Percentiles rank a stretch among this genome's conserved stretches.
Evolutionary conservation across 2,888 invertebrate species (phyloP).

Genomic region (Scaptomyza cyrtandrae): DNA sequence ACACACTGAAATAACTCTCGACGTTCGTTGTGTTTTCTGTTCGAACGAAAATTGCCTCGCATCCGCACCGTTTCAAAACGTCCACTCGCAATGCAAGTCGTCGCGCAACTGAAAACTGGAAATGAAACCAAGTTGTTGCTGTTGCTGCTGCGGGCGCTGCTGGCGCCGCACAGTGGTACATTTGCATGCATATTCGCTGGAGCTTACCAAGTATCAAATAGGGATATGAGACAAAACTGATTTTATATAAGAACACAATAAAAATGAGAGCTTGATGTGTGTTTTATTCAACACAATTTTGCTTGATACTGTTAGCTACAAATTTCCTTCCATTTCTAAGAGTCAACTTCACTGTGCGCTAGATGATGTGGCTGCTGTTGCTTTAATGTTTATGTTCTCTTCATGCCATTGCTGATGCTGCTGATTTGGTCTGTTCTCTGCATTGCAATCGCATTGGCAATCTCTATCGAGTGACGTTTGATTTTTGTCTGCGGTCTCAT

Average conservation of each 20-base stretch:
- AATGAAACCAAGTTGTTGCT: conserved; percentile 67
- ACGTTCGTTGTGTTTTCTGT: conserved; percentile 45
- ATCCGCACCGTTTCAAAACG: conserved; percentile 48
- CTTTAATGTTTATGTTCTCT: conserved; percentile 58
- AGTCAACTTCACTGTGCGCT: conserved; percentile 20
- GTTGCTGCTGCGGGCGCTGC: conserved; percentile 42
- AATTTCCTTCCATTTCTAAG: background rate
- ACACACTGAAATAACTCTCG: conserved; percentile 48
- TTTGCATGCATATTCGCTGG: background rate
- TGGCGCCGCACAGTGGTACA: conserved; percentile 44
- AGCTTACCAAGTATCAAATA: background rate
- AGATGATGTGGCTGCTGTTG: conserved; percentile 27
- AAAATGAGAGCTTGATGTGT: background rate
- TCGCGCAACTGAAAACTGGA: conserved; percentile 78
- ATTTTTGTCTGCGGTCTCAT: conserved; percentile 45
- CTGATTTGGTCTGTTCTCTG: conserved; percentile 46
- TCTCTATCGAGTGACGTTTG: conserved; percentile 40
- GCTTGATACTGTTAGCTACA: background rate
- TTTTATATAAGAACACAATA: background rate
- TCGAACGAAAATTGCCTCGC: conserved; percentile 17
- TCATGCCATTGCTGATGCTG: conserved; percentile 41
- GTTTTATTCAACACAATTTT: background rate
- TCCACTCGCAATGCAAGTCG: conserved; percentile 78
- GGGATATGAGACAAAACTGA: background rate
- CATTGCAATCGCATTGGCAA: conserved; percentile 55